These are phyloP conservation scores for Microplitis deprimator DNA, from an alignment of 2,888 invertebrate genomes.

Conservation along the genomic window DNA sequence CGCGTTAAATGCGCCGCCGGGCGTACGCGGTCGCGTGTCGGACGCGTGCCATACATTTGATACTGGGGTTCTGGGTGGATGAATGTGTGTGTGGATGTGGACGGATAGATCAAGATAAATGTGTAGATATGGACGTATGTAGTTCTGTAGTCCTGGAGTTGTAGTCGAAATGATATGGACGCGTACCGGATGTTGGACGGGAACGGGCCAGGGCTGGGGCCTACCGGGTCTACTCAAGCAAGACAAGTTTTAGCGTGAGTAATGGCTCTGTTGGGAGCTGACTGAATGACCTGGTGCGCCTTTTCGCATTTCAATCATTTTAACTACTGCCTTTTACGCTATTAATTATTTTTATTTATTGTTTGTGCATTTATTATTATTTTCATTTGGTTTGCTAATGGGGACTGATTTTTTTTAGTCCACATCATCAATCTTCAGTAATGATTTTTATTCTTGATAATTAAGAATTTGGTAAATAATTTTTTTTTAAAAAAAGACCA, in stretches of 20 bases:
- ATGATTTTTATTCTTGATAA: too few relatives aligned
- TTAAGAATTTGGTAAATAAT: too few relatives aligned
- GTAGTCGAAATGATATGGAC: neutral
- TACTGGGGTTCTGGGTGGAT: constrained; percentile 9
- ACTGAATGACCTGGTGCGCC: neutral
- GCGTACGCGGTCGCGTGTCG: constrained; percentile 59
- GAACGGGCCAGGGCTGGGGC: neutral
- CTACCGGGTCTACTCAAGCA: neutral
- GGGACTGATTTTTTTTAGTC: too few relatives aligned
- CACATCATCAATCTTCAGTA: too few relatives aligned
- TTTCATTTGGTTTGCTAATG: neutral
- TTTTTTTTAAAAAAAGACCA: too few relatives aligned
- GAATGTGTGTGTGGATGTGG: neutral
- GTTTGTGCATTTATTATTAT: neutral
- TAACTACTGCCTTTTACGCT: neutral
- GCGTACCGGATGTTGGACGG: neutral
- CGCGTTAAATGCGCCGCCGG: constrained; percentile 69
- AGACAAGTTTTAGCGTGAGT: neutral
- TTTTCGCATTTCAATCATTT: neutral
- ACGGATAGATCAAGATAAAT: constrained; percentile 16
- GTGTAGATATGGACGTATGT: neutral
- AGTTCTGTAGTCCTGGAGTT: neutral
- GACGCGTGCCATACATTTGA: constrained; percentile 52
- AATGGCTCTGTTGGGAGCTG: neutral
- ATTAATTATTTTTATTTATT: constrained; percentile 1